These are phyloP conservation scores for Triplophysa dalaica DNA, from an alignment of 2,113 vertebrate species.

Conservation along the genomic window DNA sequence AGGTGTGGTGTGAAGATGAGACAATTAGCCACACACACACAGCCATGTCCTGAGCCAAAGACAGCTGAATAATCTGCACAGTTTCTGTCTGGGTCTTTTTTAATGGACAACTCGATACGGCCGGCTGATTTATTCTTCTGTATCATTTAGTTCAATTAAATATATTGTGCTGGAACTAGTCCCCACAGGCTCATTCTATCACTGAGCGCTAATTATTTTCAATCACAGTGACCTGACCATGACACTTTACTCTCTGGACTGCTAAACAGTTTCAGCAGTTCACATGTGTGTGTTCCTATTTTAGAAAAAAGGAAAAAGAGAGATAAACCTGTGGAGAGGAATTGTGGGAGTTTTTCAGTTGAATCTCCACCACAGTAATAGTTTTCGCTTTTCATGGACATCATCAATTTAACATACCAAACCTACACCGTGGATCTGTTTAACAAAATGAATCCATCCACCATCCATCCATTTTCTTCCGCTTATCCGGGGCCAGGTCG, in stretches of 20 bases:
- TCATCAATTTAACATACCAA: too few relatives aligned
- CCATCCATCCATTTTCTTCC: too few relatives aligned
- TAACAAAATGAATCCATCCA: too few relatives aligned
- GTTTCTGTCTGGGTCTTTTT: conserved; percentile 57
- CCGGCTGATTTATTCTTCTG: conserved; percentile 64
- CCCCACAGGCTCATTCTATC: conserved; percentile 63
- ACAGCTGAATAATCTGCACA: conserved; percentile 62
- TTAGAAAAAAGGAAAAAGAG: background rate
- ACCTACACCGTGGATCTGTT: too few relatives aligned
- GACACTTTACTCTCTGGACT: conserved; percentile 35
- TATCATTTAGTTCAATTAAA: conserved; percentile 73
- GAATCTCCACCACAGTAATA: background rate
- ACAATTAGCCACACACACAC: conserved; percentile 36
- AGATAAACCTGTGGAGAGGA: background rate
- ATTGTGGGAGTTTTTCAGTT: background rate
- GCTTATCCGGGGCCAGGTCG: too few relatives aligned
- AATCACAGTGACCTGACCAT: conserved; percentile 50
- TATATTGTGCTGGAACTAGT: conserved; percentile 70
- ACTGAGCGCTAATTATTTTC: conserved; percentile 67
- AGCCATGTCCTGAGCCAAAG: conserved; percentile 51
- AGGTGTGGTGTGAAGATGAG: conserved; percentile 36
- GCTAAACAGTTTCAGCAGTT: background rate
- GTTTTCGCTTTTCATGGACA: background rate
- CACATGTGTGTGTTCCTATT: background rate
- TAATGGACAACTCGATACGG: conserved; percentile 48